Base-by-base conservation (phyloP, 2,113 vertebrate genomes). In the Shinisaurus crocodilurus region DNA sequence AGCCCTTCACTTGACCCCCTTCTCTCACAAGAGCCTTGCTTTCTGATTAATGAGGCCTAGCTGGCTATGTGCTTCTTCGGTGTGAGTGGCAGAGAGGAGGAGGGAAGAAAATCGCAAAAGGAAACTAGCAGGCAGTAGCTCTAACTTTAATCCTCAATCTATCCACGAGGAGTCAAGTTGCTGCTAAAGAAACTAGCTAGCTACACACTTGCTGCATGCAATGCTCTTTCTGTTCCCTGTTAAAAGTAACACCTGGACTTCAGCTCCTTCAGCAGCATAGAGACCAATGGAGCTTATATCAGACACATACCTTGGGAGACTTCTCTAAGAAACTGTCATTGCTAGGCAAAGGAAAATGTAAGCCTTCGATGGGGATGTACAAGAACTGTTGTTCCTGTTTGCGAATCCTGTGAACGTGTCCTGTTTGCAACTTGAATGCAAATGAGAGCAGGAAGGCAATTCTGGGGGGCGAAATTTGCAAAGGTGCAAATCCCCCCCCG, bases 21-120 rank as follows among this genome's bases (percentile, higher is more conserved):
- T 2, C 16, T 90, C 67, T 85, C 75, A 82, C 91, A 67, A 93
- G 85, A 60, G 74, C 4, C 6, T 82, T 89, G 63, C 37, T 23
- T 67, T 93, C 72, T 29, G 69, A 74, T 88, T 81, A 93, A 81
- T 60, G 79, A n/a, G 0, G 32, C 60, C 72, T 90, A 20, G 2
- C 82, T 54, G 50, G 12, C 50, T 92, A 63, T 63, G 29, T 45
- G 76, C 45, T 85, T 93, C 16, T 88, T 82, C 70, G 80, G 70
- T n/a, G 91, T 86, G 60, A 89, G 80, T 81, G 83, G 27, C 40
- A 92, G 18, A 89, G 15, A 10, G 89, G 15, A 45, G 87, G 0
- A 29, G 29, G n/a, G 6, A 87, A 65, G 29, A 15, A 63, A 40
- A 40, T 63, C 95, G 70, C 23, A 27, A 91, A 75, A 34, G 9